These are phyloP conservation scores for Quadroppia sp. DNA, from an alignment of 2,888 invertebrate genomes.

Conservation along the genomic window DNA sequence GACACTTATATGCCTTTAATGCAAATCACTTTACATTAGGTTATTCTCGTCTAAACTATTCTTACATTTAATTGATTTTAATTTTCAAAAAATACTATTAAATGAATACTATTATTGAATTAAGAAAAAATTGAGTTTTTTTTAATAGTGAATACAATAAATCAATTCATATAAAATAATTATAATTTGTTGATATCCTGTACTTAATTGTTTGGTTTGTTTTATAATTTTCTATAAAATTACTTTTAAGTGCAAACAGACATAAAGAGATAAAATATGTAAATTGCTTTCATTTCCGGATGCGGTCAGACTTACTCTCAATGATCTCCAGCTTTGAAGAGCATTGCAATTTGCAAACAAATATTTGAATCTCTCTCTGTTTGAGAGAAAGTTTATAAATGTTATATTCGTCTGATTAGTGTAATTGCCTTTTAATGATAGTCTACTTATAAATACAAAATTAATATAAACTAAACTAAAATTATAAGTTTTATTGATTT, in stretches of 20 bases:
- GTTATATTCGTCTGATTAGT: conserved; percentile 22
- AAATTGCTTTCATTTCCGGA: conserved; percentile 36
- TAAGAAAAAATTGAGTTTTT: background rate
- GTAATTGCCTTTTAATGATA: conserved; percentile 23
- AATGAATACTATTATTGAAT: no score
- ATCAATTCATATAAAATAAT: conserved; percentile 33
- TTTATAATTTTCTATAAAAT: conserved; percentile 26
- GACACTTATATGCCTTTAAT: no score
- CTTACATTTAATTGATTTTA: no score
- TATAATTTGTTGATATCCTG: conserved; percentile 34
- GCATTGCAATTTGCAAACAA: background rate
- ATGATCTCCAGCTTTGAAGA: background rate
- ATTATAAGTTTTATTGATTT: conserved; percentile 21
- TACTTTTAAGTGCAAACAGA: conserved; percentile 26
- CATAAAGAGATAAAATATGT: conserved; percentile 32
- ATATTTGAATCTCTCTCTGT: background rate
- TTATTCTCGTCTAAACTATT: no score
- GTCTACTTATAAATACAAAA: conserved; percentile 22
- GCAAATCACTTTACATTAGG: no score
- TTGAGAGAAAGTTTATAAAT: no score
- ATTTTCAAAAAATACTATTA: no score
- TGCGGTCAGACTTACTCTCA: conserved; percentile 1
- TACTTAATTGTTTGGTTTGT: conserved; percentile 20
- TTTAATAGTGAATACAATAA: background rate
- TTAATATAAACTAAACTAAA: conserved; percentile 14